phyloP scores from a whole-genome alignment of 2,888 invertebrate genomes.

The Spialia ferax region DNA sequence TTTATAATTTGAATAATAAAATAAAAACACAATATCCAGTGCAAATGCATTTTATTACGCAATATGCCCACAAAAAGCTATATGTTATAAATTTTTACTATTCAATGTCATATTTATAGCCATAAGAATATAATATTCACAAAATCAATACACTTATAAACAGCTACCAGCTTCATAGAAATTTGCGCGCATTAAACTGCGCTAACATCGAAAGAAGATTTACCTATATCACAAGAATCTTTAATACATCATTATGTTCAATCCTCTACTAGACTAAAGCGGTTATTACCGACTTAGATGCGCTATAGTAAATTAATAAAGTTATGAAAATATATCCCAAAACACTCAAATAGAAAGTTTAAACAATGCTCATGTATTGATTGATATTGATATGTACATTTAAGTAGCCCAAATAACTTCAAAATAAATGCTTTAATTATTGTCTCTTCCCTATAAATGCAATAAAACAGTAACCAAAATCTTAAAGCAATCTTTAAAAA shows the following conservation, averaged over 20 bases:
- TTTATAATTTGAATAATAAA: slow-evolving; percentile 48
- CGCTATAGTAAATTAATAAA: not conserved
- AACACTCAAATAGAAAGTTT: too few species aligned
- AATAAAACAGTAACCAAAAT: too few species aligned
- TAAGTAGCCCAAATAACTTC: too few species aligned
- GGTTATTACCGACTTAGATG: not conserved
- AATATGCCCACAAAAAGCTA: slow-evolving; percentile 86
- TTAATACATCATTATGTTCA: slow-evolving; percentile 33
- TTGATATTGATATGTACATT: too few species aligned
- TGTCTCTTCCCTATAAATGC: too few species aligned
- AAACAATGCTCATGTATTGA: too few species aligned
- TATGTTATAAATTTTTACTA: slow-evolving; percentile 79
- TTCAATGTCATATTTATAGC: slow-evolving; percentile 54
- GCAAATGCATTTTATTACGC: slow-evolving; percentile 82
- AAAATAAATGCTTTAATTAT: too few species aligned
- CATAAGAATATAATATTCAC: slow-evolving; percentile 67
- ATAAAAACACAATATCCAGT: slow-evolving; percentile 63
- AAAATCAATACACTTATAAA: slow-evolving; percentile 58
- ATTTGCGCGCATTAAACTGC: slow-evolving; percentile 30
- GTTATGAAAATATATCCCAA: too few species aligned
- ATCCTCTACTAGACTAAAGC: slow-evolving; percentile 2
- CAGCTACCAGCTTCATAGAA: not conserved
- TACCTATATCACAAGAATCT: slow-evolving; percentile 47
- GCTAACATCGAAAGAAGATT: slow-evolving; percentile 35
- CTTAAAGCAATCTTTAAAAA: not conserved